Percentiles rank a stretch among this genome's conserved stretches.
These are phyloP conservation scores for Melanotaenia boesemani DNA, from an alignment of 2,797 vertebrate genomes.

Conservation along the genomic window DNA sequence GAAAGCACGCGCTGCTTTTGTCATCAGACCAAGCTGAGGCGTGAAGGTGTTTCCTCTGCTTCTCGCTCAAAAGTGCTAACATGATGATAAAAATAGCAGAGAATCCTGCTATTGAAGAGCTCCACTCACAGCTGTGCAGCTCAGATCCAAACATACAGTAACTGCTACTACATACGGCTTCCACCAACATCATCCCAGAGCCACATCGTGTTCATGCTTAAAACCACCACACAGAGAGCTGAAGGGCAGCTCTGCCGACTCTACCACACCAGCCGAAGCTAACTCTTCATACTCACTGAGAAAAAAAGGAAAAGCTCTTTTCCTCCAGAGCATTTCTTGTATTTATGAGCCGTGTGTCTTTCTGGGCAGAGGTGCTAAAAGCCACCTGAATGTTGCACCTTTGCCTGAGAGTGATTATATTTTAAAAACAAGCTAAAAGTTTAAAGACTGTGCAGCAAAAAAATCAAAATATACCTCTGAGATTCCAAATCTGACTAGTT, in stretches of 20 bases:
- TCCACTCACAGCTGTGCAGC: slow-evolving; percentile 24
- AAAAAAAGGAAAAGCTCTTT: neutral
- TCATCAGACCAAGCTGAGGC: slow-evolving; percentile 42
- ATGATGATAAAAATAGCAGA: slow-evolving; percentile 65
- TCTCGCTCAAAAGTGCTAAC: slow-evolving; percentile 50
- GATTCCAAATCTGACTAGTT: neutral
- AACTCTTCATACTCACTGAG: no score
- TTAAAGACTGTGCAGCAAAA: slow-evolving; percentile 29
- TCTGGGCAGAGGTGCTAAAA: slow-evolving; percentile 9
- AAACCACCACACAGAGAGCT: no score
- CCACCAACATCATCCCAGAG: neutral
- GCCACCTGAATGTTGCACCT: slow-evolving; percentile 29
- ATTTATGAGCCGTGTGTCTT: slow-evolving; percentile 20
- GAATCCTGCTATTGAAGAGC: slow-evolving; percentile 58
- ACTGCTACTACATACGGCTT: slow-evolving; percentile 30
- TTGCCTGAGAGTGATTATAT: slow-evolving; percentile 16
- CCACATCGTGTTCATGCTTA: no score
- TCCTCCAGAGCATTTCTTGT: neutral
- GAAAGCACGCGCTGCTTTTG: slow-evolving; percentile 1
- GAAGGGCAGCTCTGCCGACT: neutral
- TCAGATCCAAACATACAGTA: slow-evolving; percentile 29
- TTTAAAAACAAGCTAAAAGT: slow-evolving; percentile 42
- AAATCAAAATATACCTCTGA: slow-evolving; percentile 1
- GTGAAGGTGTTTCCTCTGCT: slow-evolving; percentile 74
- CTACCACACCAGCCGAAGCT: neutral